Base-by-base conservation (phyloP, 2,113 vertebrate genomes). In the Martes martes region DNA sequence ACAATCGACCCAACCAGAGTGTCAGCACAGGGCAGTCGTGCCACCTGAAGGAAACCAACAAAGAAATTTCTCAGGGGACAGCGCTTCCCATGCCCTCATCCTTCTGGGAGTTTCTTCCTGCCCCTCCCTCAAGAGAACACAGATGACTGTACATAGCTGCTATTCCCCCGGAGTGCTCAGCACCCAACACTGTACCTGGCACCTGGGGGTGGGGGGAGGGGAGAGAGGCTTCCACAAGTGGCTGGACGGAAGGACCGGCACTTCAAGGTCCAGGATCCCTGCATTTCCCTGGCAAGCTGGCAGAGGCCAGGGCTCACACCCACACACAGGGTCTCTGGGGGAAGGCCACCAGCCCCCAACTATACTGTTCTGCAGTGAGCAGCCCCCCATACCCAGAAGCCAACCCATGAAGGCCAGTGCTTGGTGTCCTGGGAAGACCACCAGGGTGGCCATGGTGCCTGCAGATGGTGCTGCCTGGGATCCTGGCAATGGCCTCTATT, bases 401-500 rank as follows among this genome's bases (percentile, higher is more conserved):
- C 95, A 59, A 11, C 96, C 95, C 96, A 31, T 91, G 94, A 97
- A 96, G 96, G 96, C 96, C 90, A 91, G 94, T 26, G 74, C 95
- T 97, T 97, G 89, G 52, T 97, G 98, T 98, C 98, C 98, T 98
- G 95, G 98, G 98, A 98, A 98, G 98, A 94, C 90, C 98, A 98
- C 98, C 98, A 71, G 82, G 98, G 98, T 97, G 98, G 95, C 91
- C 96, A 95, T 89, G 93, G 97, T 95, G 97, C 97, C 97, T 89
- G 61, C 93, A 11, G 71, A 1, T 73, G 94, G 92, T 39, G 39
- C 98, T 98, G 97, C 98, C 90, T 88, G 1, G 42, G 89, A 93
- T 59, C 95, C 97, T 5, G 26, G 98, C 96, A 98, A 98, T 95
- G 97, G 94, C 96, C 98, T 97, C 97, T 98, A 95, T 98, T 98